Evolutionary conservation across 2,797 vertebrate genomes (phyloP), one percentile per base, ranked within the genome.

Genomic region (Gymnothorax reevesii): DNA sequence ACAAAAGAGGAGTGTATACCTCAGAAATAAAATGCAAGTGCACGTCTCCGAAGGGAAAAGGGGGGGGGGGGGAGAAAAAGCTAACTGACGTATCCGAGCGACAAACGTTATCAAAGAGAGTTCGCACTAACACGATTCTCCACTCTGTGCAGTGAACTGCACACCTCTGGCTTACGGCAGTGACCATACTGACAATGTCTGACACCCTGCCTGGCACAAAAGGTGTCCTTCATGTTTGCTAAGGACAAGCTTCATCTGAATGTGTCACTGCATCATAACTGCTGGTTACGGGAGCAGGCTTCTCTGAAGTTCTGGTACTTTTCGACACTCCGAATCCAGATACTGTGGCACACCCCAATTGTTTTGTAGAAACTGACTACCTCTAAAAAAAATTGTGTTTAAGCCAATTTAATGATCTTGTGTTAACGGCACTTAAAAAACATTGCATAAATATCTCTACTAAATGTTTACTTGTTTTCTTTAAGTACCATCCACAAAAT

Each of bases 181-280:
- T 87, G 87, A 87, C 75, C 84, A 89, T 86, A 92, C 87, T 89
- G 85, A 69, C 87, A 89, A 90, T 88, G 80, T 87, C 85, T 84
- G 79, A 87, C 87, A 88, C 88, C 88, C 87, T 86, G 80, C 88
- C 86, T 89, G 52, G 82, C 87, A 86, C 86, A 83, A 88, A 89
- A 91, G 88, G 87, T 91, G 88, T 86, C 88, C 57, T 83, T 73
- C 86, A 71, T 87, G 83, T 83, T 55, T 84, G 22, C 88, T 87
- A 88, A 91, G 88, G 22, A 10, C 83, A 88, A 88, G 83, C 64
- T 89, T 85, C 87, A 69, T 86, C 82, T 87, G 88, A 83, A 87
- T 88, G 89, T 90, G 89, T 86, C 88, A 89, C 86, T 57, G 87
- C 89, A 25, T 88, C 83, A 33, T 52, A 84, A 27, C 86, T 42